Evolutionary conservation across 2,113 vertebrate species (phyloP).

Genomic region (Potamarius usumacintae): DNA sequence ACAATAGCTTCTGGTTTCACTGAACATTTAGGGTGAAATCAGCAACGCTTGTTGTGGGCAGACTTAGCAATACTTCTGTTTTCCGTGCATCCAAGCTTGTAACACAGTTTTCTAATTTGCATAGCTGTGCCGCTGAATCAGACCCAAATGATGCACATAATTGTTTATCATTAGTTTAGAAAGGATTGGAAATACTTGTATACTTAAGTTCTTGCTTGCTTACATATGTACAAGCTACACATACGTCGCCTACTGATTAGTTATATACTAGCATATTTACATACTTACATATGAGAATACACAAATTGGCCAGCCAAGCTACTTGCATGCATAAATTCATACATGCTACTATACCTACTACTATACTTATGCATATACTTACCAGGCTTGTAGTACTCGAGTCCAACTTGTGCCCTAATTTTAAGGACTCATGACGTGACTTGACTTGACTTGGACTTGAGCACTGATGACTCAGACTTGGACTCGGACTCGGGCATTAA

Average conservation of each 20-base stretch:
- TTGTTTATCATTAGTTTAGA: not conserved
- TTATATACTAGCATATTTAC: not conserved
- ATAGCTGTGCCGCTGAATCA: not conserved
- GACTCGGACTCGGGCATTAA: too few relatives aligned
- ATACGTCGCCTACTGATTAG: not conserved
- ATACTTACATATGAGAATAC: not conserved
- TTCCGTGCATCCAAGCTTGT: not conserved
- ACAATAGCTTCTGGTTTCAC: slow-evolving; percentile 1
- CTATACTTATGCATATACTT: too few relatives aligned
- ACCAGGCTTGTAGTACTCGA: too few relatives aligned
- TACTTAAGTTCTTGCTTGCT: not conserved
- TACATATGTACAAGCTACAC: not conserved
- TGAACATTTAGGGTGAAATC: slow-evolving; percentile 12
- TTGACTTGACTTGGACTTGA: too few relatives aligned
- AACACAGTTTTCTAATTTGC: not conserved
- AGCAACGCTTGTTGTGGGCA: slow-evolving; percentile 18
- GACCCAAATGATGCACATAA: not conserved
- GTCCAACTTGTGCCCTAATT: too few relatives aligned
- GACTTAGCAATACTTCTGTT: not conserved
- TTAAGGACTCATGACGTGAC: too few relatives aligned
- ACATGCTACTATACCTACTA: not conserved
- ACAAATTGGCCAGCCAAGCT: not conserved
- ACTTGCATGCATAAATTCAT: not conserved
- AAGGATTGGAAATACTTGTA: not conserved
- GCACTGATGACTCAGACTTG: too few relatives aligned